These are phyloP conservation scores for Eunapius fragilis DNA, from an alignment of 37 sponge, comb jelly and placozoan genomes.

Conservation along the genomic window DNA sequence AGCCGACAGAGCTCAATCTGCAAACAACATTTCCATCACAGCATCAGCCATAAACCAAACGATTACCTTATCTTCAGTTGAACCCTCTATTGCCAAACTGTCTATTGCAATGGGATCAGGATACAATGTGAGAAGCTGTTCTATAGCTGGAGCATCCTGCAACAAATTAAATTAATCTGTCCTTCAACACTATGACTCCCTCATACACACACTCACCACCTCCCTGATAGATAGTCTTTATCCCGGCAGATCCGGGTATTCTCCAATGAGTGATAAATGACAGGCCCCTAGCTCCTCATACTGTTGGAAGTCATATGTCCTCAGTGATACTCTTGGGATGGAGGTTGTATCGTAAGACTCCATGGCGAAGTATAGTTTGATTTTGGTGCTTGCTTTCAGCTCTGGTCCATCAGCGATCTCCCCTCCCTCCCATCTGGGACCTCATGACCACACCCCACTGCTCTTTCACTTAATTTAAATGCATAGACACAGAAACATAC, in stretches of 20 bases:
- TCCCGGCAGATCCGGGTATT: constrained; percentile 77
- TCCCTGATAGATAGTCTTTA: constrained; percentile 52
- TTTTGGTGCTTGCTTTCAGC: constrained; percentile 26
- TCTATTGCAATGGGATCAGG: constrained; percentile 37
- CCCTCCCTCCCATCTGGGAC: constrained; percentile 32
- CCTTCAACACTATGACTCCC: neutral
- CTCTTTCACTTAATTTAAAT: constrained; percentile 34
- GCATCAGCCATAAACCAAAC: neutral
- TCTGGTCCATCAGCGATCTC: constrained; percentile 6
- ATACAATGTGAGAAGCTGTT: constrained; percentile 39
- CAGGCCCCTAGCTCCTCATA: constrained; percentile 22
- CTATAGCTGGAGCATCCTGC: constrained; percentile 30
- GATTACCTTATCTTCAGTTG: constrained; percentile 30
- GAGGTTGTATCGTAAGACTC: constrained; percentile 38
- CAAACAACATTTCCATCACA: neutral
- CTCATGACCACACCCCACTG: neutral
- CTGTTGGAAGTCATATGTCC: neutral
- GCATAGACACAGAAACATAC: neutral
- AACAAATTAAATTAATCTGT: neutral
- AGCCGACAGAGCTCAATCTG: constrained; percentile 41
- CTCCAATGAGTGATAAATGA: constrained; percentile 60
- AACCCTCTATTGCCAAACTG: constrained; percentile 29
- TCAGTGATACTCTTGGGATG: neutral
- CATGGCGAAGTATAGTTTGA: constrained; percentile 64
- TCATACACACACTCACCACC: constrained; percentile 26